phyloP scores from a whole-genome alignment of 2,888 invertebrate genomes.

The Agriopis aurantiaria region DNA sequence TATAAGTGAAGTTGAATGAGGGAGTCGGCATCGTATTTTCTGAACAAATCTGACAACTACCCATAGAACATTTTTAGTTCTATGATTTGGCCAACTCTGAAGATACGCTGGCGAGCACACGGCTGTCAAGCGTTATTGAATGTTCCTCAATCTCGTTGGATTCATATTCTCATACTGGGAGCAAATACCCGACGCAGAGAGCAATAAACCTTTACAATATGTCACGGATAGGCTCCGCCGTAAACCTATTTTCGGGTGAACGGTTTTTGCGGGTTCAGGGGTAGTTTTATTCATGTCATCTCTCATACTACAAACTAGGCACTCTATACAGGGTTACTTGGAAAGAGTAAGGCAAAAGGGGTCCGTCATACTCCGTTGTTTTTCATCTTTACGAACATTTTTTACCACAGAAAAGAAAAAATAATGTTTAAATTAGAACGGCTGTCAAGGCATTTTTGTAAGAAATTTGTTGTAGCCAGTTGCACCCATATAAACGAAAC shows the following conservation, averaged over 20 bases:
- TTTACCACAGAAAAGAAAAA: too few species aligned
- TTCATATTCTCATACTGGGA: slow-evolving; percentile 2
- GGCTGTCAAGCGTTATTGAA: slow-evolving; percentile 4
- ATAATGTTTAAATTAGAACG: too few species aligned
- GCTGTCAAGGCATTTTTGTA: too few species aligned
- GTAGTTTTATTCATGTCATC: slow-evolving; percentile 14
- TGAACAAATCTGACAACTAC: neutral
- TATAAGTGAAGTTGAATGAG: neutral
- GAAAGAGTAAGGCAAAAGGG: too few species aligned
- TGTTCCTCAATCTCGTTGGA: slow-evolving; percentile 1
- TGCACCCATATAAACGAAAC: too few species aligned
- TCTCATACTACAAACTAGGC: neutral
- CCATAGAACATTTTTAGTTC: neutral
- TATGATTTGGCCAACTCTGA: neutral
- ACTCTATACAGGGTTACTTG: neutral
- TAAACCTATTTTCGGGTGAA: slow-evolving; percentile 19
- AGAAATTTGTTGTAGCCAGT: too few species aligned
- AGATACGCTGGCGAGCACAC: neutral
- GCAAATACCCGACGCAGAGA: slow-evolving; percentile 10
- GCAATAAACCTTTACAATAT: slow-evolving; percentile 24
- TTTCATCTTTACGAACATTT: too few species aligned
- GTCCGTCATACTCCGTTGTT: too few species aligned
- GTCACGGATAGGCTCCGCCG: slow-evolving; percentile 14
- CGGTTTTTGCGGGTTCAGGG: slow-evolving; percentile 15
- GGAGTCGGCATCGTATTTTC: neutral